Percentiles rank a stretch among this genome's conserved stretches.
phyloP scores from a whole-genome alignment of 2,113 vertebrate genomes.

The Podarcis muralis region DNA sequence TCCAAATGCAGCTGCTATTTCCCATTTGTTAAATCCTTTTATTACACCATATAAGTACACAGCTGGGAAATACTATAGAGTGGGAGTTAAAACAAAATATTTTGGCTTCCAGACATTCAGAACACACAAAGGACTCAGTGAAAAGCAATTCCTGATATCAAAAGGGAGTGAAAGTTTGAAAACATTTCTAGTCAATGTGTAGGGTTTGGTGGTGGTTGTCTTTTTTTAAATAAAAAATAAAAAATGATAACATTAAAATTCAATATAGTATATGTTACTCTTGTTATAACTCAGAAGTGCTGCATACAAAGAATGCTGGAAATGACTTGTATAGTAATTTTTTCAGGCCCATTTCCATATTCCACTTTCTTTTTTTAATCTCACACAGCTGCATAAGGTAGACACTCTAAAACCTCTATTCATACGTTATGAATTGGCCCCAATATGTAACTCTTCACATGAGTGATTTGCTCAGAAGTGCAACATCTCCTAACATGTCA shows the following conservation, averaged over 20 bases:
- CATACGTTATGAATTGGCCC: slow-evolving; percentile 4
- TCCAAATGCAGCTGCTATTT: slow-evolving; percentile 81
- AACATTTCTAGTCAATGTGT: slow-evolving; percentile 72
- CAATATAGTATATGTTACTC: slow-evolving; percentile 54
- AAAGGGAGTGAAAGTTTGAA: slow-evolving; percentile 80
- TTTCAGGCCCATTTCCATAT: slow-evolving; percentile 46
- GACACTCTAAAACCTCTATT: slow-evolving; percentile 29
- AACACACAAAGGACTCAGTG: slow-evolving; percentile 75
- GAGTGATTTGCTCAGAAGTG: not conserved
- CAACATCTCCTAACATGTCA: no score
- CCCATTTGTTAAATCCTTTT: slow-evolving; percentile 81
- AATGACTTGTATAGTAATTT: not conserved
- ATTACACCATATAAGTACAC: slow-evolving; percentile 80
- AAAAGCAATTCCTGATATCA: slow-evolving; percentile 77
- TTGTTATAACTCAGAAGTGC: slow-evolving; percentile 56
- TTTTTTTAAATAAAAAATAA: slow-evolving; percentile 36
- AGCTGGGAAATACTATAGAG: slow-evolving; percentile 81
- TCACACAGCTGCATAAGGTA: slow-evolving; percentile 11
- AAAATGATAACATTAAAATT: slow-evolving; percentile 32
- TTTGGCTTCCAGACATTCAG: slow-evolving; percentile 80
- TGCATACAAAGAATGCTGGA: slow-evolving; percentile 28
- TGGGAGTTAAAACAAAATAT: slow-evolving; percentile 83
- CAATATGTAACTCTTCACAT: not conserved
- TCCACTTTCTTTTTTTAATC: slow-evolving; percentile 20
- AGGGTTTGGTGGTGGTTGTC: not conserved